phyloP scores from a whole-genome alignment of 2,888 invertebrate genomes.

The Hartigia nigra region DNA sequence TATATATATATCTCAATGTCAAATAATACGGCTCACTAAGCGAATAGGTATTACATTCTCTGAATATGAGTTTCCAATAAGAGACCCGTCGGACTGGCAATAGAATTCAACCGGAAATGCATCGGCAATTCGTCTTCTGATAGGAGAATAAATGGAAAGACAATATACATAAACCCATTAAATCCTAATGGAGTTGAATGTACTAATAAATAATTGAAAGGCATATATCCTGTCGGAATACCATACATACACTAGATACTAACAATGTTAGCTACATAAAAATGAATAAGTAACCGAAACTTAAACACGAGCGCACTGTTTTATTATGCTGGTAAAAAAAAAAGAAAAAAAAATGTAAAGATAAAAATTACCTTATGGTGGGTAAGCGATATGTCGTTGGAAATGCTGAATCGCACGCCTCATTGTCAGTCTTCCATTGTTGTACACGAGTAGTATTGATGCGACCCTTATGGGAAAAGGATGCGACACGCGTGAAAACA shows the following conservation, averaged over 20 bases:
- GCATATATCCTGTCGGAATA: neutral
- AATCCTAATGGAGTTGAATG: neutral
- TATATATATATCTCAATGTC: neutral
- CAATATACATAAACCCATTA: neutral
- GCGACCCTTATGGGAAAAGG: constrained; percentile 8
- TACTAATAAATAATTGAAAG: neutral
- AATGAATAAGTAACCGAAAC: neutral
- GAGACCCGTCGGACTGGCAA: neutral
- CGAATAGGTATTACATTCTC: neutral
- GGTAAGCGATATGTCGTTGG: constrained; percentile 59
- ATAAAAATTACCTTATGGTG: constrained; percentile 51
- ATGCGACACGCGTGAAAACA: constrained; percentile 36
- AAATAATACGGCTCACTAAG: neutral
- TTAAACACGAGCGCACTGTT: neutral
- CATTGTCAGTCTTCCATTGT: constrained; percentile 43
- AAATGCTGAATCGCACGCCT: constrained; percentile 50
- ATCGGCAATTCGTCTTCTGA: neutral
- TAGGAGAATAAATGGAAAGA: neutral
- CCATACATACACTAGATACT: neutral
- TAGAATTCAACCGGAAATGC: neutral
- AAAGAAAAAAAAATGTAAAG: neutral
- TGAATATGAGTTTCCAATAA: neutral
- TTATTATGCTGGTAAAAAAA: neutral
- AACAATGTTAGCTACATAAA: neutral
- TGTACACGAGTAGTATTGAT: constrained; percentile 18